Percentiles rank a stretch among this genome's conserved stretches.
These are phyloP conservation scores for Archilochus colubris DNA, from an alignment of 2,113 vertebrate species.

Conservation along the genomic window DNA sequence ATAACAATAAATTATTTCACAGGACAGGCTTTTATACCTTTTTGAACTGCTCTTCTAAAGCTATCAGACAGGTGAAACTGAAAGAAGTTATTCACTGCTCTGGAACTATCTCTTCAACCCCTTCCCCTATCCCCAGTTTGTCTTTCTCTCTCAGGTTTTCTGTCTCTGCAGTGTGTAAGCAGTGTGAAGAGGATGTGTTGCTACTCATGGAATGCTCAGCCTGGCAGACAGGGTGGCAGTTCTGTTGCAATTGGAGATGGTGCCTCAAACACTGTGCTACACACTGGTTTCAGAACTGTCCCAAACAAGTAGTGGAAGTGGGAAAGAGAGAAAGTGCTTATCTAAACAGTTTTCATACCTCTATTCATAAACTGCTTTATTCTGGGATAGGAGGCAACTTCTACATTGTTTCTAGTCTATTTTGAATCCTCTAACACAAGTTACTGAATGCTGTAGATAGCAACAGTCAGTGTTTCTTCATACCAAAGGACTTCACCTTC, in stretches of 20 bases:
- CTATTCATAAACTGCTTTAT: neutral
- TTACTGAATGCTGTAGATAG: neutral
- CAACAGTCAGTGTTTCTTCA: neutral
- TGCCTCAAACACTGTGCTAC: rapidly evolving
- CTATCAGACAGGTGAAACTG: neutral
- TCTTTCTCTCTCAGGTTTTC: neutral
- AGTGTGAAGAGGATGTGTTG: neutral
- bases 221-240: neutral
- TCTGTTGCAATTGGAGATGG: neutral
- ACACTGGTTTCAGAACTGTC: neutral
- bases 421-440: neutral
- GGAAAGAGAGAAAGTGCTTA: neutral
- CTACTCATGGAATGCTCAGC: rapidly evolving
- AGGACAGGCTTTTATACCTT: neutral
- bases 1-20: neutral
- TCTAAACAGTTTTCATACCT: neutral
- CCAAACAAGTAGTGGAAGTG: neutral
- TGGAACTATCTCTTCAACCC: neutral
- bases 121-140: neutral
- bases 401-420: neutral
- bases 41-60: neutral
- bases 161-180: neutral
- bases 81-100: neutral
- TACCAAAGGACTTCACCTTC: neutral
- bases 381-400: neutral